Percentiles rank a stretch among this genome's conserved stretches.
Conservation (phyloP, 2,888 invertebrate species). For the Megamerina dolium region DNA sequence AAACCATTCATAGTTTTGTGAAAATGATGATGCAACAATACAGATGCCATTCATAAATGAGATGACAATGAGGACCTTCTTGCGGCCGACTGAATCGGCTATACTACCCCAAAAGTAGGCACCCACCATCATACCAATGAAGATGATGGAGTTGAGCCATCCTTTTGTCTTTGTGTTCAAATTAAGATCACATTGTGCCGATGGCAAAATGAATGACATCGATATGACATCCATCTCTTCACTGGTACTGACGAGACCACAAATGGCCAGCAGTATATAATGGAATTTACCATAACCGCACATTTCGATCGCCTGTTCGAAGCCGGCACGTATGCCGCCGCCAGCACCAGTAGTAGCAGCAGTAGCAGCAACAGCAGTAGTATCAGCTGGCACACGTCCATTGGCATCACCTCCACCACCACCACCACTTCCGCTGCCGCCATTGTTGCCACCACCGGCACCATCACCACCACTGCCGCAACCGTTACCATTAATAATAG, state of each 20-base stretch:
- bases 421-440: constrained; percentile 20
- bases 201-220: constrained; percentile 90
- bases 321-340: constrained; percentile 71
- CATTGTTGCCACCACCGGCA: constrained; percentile 21
- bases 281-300: constrained; percentile 72
- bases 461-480: constrained; percentile 13
- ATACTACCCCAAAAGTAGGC: constrained; percentile 90
- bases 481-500: constrained; percentile 13
- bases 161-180: constrained; percentile 79
- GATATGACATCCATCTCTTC: constrained; percentile 95
- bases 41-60: constrained; percentile 85
- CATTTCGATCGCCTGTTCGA: constrained; percentile 81
- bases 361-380: constrained; percentile 26
- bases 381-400: too few species aligned
- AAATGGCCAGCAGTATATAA: constrained; percentile 80
- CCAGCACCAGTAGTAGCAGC: constrained; percentile 49
- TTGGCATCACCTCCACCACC: constrained; percentile 21
- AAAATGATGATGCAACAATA: constrained; percentile 85
- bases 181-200: constrained; percentile 86
- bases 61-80: constrained; percentile 81
- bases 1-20: constrained; percentile 81
- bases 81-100: constrained; percentile 81
- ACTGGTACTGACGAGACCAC: constrained; percentile 89
- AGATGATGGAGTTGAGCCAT: constrained; percentile 74
- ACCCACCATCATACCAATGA: constrained; percentile 90